Evolutionary conservation across 2,888 invertebrate genomes (phyloP), one percentile per base, ranked within the genome.

Genomic region (Gymnosoma rotundatum): DNA sequence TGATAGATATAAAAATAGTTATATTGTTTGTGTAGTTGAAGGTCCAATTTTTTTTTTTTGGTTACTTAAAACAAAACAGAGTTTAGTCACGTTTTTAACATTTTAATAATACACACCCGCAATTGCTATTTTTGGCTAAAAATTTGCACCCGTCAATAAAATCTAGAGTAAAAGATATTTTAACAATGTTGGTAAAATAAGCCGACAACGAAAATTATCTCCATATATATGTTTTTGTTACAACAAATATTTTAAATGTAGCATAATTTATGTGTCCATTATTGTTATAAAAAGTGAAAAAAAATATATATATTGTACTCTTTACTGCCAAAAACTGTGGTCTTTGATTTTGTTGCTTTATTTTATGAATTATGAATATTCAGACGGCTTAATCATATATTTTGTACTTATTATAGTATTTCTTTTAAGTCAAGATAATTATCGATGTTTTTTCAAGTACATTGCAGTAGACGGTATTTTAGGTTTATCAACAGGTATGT

Each of bases 51-150:
- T 81, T 85, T 5, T 32, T 45, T 54, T 52, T 5, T 48, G 10
- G 21, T 63, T 36, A 48, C 36, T 48, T 58, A 79, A 70, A 58
- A 56, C 42, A 56, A 52, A 79, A 85, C 84, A 83, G 83, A 86
- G 83, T 87, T 86, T 88, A 91, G 91, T 91, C 91, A 91, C 91
- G 91, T 91, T 90, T 91, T 90, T 90, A 91, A 87, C 90, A 91
- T 91, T 91, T 91, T 90, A 91, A 88, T 87, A 89, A 90, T 88
- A 89, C 89, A 85, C 85, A 85, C 85, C 82, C 85, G 75, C 83
- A 79, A 79, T 67, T 63, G 83, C 89, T 90, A 88, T 90, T 86
- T 86, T 78, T 86, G 83, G 89, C 86, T 86, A 89, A 88, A 90
- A 90, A 89, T 89, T 81, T 81, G 64, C 84, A 78, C 76, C 78